Base-by-base conservation (phyloP, 2,113 vertebrate species). In the Amazona vittata region DNA sequence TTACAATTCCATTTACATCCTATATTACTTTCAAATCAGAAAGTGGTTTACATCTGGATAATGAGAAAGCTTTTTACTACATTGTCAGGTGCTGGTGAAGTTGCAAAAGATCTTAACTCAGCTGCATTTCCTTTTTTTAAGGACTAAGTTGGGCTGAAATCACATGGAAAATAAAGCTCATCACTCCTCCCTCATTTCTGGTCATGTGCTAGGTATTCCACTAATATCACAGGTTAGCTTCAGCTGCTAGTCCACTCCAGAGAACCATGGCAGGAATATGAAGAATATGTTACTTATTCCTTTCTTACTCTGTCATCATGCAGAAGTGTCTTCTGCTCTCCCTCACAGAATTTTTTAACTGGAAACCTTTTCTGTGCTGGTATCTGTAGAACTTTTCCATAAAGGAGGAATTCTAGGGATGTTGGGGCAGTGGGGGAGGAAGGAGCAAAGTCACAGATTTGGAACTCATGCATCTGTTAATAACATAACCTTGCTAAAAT, bases 401-500 rank as follows among this genome's bases (percentile, higher is more conserved):
- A 89, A 89, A 70, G 83, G 70, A 96, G 89, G 57, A 90, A 93
- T 93, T 92, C 29, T 57, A 75, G 62, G 28, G 75, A 92, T 94
- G n/a, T 74, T 95, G 57, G 68, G 76, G 59, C 85, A 93, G 62
- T 92, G 68, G 85, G 79, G 90, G 83, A 81, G 90, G 75, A 91
- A 47, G 31, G 46, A 95, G 57, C 25, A 84, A 82, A 96, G 94
- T 85, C 81, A 89, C 10, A 2, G 83, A 95, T 95, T 92, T 96
- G 94, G 95, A 97, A 96, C 15, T 7, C 4, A 4, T 92, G 63
- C 96, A 96, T 96, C 93, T 96, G 95, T 91, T 97, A 96, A 39
- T 83, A 96, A 94, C 80, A 91, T 96, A 94, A 95, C 94, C 96
- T 96, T 89, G 93, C 94, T 96, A 80, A 96, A 96, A 92, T 74